These are phyloP conservation scores for Acleris emargana DNA, from an alignment of 2,888 invertebrate genomes.

Conservation along the genomic window DNA sequence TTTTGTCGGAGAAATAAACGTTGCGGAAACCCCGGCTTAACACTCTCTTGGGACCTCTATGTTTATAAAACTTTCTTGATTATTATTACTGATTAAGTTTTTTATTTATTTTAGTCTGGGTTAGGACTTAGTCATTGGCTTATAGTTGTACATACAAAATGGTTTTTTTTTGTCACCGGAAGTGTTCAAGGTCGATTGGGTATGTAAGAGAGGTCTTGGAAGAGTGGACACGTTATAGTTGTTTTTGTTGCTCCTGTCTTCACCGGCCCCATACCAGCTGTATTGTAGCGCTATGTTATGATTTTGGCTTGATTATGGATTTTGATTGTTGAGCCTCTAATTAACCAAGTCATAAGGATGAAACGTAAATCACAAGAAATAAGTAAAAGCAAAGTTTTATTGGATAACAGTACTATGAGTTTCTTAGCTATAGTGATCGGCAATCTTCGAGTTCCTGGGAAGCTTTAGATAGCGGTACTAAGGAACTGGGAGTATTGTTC, in stretches of 20 bases:
- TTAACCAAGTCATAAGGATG: no score
- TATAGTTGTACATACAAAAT: slow-evolving; percentile 1
- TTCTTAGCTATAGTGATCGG: no score
- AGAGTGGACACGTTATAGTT: slow-evolving; percentile 56
- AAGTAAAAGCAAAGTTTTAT: no score
- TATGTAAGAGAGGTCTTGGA: slow-evolving; percentile 52
- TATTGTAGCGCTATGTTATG: slow-evolving; percentile 46
- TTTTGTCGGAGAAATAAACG: neutral
- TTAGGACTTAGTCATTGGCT: slow-evolving; percentile 15
- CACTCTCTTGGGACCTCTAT: slow-evolving; percentile 45
- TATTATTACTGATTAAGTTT: neutral
- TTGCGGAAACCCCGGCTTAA: slow-evolving; percentile 9
- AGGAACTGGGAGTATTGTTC: no score
- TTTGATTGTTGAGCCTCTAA: no score
- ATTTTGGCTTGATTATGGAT: slow-evolving; percentile 40
- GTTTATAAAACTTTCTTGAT: neutral
- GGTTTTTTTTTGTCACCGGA: neutral
- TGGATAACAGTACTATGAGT: no score
- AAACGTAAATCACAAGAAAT: no score
- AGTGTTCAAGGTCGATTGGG: slow-evolving; percentile 14
- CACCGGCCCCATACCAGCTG: slow-evolving; percentile 71
- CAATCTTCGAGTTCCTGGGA: no score
- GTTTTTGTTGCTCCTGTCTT: slow-evolving; percentile 75
- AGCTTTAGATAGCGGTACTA: no score
- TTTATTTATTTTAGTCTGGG: neutral